Percentiles rank a stretch among this genome's conserved stretches.
Conservation (phyloP, 2,888 invertebrate genomes). For the Diaprepes abbreviatus region DNA sequence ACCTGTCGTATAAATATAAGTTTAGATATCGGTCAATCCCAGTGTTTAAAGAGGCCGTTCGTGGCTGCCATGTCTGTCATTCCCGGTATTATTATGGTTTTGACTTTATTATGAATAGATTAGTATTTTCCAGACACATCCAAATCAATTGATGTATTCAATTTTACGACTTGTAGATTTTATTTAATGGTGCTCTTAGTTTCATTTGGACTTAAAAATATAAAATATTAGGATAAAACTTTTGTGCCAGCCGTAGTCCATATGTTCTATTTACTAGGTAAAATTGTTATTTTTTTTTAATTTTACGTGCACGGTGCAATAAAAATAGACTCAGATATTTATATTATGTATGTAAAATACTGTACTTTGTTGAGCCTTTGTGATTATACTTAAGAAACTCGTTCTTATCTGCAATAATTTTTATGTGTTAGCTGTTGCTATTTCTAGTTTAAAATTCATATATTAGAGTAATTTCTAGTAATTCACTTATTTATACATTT, state of each 20-base stretch:
- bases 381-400: conserved; percentile 41
- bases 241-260: conserved; percentile 40
- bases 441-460: conserved; percentile 22
- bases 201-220: conserved; percentile 26
- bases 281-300: background rate
- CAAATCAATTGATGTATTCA: background rate
- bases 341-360: conserved; percentile 28
- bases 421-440: conserved; percentile 40
- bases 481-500: conserved; percentile 24
- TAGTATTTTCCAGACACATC: background rate
- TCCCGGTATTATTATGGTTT: background rate
- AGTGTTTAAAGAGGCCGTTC: background rate
- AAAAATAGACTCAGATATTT: conserved; percentile 43
- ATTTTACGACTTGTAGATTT: conserved; percentile 23
- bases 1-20: background rate
- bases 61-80: background rate
- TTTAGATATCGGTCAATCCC: background rate
- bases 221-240: conserved; percentile 24
- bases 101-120: background rate
- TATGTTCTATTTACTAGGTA: conserved; percentile 10
- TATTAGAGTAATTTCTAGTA: conserved; percentile 13
- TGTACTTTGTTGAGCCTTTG: conserved; percentile 40
- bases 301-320: conserved; percentile 40
- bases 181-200: conserved; percentile 45
- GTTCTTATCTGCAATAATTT: conserved; percentile 39